Evolutionary conservation across 2,888 invertebrate genomes (phyloP).

Genomic region (Stegophylla sp.): DNA sequence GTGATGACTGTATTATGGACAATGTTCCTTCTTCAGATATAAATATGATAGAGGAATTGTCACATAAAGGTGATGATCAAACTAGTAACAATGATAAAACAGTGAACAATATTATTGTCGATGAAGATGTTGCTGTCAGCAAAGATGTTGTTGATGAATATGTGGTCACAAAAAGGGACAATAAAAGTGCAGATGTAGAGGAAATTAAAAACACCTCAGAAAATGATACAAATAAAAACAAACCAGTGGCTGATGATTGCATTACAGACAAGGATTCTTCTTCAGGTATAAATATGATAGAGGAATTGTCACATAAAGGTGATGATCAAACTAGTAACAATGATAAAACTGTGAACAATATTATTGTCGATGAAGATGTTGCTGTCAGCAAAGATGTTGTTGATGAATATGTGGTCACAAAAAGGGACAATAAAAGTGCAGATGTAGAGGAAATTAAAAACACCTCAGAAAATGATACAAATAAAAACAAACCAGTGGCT

Average conservation of each 20-base stretch:
- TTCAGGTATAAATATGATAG: no score
- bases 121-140: no score
- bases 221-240: background rate
- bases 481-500: background rate
- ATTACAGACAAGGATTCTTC: background rate
- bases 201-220: background rate
- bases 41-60: no score
- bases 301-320: no score
- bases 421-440: no score
- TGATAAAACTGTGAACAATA: no score
- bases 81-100: no score
- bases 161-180: constrained; percentile 91
- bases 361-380: no score
- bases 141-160: constrained; percentile 90
- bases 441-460: background rate
- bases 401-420: constrained; percentile 88
- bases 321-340: no score
- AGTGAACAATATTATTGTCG: no score
- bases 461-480: background rate
- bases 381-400: constrained; percentile 92
- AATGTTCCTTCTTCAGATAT: no score
- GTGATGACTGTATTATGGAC: constrained; percentile 19
- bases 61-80: no score
- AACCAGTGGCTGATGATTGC: constrained; percentile 12
- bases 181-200: constrained; percentile 68